A percentile compares a stretch with the other conserved stretches of the same genome.
phyloP scores from a whole-genome alignment of 2,113 vertebrate species.

The Mesembrinibis cayennensis region DNA sequence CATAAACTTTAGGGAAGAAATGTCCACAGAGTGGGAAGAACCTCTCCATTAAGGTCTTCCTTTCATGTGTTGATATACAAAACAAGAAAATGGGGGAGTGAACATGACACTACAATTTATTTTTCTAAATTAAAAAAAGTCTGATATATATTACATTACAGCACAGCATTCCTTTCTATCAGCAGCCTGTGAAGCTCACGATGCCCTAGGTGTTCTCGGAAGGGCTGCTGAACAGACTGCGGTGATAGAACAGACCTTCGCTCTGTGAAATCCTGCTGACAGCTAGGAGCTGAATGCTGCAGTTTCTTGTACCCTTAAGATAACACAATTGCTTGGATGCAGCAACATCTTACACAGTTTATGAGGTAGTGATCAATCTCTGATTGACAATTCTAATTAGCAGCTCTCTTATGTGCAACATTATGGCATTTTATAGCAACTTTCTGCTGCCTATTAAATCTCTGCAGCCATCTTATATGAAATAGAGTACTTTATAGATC shows the following conservation, averaged over 20 bases:
- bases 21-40: neutral
- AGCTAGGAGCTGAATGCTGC: conserved; percentile 55
- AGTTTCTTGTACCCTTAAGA: conserved; percentile 65
- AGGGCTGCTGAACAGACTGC: conserved; percentile 63
- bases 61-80: neutral
- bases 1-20: neutral
- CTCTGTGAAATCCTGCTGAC: conserved; percentile 68
- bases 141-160: neutral
- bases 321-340: conserved; percentile 67
- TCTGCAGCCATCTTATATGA: neutral
- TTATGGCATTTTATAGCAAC: conserved; percentile 59
- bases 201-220: conserved; percentile 56
- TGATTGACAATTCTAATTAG: conserved; percentile 80
- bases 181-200: conserved; percentile 33
- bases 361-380: conserved; percentile 71
- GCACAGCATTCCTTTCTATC: neutral
- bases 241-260: conserved; percentile 47
- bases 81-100: neutral
- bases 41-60: neutral
- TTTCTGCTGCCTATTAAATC: conserved; percentile 59
- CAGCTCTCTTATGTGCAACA: conserved; percentile 58
- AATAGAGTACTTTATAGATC: conserved; percentile 57
- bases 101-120: neutral
- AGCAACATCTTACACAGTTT: conserved; percentile 60
- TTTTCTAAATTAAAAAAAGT: neutral